A percentile compares a stretch with the other conserved stretches of the same genome.
Evolutionary conservation across 2,888 invertebrate genomes (phyloP).

Genomic region (Cryptocheilus praepositus): DNA sequence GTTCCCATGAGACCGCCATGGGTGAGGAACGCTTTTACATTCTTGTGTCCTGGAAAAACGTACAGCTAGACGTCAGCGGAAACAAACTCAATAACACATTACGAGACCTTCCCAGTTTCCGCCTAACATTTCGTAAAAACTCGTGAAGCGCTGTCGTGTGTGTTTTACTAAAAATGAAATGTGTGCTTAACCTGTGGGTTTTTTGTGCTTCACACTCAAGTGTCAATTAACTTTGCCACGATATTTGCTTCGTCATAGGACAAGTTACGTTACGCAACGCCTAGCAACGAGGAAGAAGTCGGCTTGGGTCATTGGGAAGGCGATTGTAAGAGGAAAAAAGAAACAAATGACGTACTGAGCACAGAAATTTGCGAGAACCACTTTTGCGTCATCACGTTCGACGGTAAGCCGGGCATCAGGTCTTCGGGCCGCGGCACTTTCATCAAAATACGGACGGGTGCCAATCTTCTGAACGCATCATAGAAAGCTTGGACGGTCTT

Average conservation of each 20-base stretch:
- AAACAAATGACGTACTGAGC: conserved; percentile 52
- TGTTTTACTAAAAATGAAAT: too few species aligned
- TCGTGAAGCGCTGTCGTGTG: too few species aligned
- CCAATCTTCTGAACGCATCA: conserved; percentile 60
- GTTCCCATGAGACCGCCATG: conserved; percentile 67
- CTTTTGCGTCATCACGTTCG: conserved; percentile 63
- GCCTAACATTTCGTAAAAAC: too few species aligned
- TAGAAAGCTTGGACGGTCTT: conserved; percentile 56
- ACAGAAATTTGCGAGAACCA: conserved; percentile 67
- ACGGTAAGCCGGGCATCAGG: conserved; percentile 62
- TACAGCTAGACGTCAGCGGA: too few species aligned
- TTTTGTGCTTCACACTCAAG: neutral
- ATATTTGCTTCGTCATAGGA: too few species aligned
- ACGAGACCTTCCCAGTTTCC: too few species aligned
- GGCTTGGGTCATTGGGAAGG: too few species aligned
- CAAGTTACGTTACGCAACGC: too few species aligned
- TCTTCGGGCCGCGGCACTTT: conserved; percentile 64
- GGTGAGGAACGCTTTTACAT: conserved; percentile 63
- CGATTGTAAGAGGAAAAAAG: too few species aligned
- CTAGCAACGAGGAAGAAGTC: too few species aligned
- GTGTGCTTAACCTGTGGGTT: neutral
- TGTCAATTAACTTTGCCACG: too few species aligned
- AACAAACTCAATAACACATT: too few species aligned
- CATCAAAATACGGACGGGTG: conserved; percentile 65
- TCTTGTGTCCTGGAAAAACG: conserved; percentile 60